These are phyloP conservation scores for Acleris emargana DNA, from an alignment of 2,888 invertebrate species.

Conservation along the genomic window DNA sequence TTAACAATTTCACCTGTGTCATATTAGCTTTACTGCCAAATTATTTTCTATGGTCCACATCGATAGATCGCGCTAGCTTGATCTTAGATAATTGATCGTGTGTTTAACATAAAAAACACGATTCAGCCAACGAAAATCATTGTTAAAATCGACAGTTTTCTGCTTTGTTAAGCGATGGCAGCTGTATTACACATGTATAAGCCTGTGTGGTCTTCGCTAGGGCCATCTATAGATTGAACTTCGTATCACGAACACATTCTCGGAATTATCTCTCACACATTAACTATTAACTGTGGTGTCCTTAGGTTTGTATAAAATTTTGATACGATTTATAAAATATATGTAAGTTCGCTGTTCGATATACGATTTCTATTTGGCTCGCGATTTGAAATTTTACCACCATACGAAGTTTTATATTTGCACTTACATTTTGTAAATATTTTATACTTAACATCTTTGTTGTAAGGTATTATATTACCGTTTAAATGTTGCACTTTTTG, in stretches of 20 bases:
- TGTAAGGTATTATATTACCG: conserved; percentile 45
- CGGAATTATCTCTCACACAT: neutral
- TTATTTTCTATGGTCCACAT: too few species aligned
- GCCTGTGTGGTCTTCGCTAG: too few species aligned
- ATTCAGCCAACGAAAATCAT: too few species aligned
- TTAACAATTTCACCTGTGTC: too few species aligned
- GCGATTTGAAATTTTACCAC: conserved; percentile 30
- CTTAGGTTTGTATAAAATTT: conserved; percentile 32
- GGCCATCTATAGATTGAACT: too few species aligned
- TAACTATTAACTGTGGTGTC: conserved; percentile 11
- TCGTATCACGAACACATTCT: neutral
- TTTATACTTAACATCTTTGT: conserved; percentile 47
- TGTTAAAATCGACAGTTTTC: too few species aligned
- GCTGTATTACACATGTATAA: too few species aligned
- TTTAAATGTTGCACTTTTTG: conserved; percentile 46
- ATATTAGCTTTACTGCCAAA: too few species aligned
- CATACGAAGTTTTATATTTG: conserved; percentile 22
- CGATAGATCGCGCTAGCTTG: too few species aligned
- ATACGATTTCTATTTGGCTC: conserved; percentile 20
- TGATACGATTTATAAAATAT: conserved; percentile 34
- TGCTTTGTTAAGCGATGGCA: neutral
- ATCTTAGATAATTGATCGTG: neutral
- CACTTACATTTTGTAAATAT: conserved; percentile 48
- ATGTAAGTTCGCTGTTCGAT: conserved; percentile 32
- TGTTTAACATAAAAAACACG: neutral